Base-by-base conservation (phyloP, 2,113 vertebrate genomes). In the Hyaena hyaena region DNA sequence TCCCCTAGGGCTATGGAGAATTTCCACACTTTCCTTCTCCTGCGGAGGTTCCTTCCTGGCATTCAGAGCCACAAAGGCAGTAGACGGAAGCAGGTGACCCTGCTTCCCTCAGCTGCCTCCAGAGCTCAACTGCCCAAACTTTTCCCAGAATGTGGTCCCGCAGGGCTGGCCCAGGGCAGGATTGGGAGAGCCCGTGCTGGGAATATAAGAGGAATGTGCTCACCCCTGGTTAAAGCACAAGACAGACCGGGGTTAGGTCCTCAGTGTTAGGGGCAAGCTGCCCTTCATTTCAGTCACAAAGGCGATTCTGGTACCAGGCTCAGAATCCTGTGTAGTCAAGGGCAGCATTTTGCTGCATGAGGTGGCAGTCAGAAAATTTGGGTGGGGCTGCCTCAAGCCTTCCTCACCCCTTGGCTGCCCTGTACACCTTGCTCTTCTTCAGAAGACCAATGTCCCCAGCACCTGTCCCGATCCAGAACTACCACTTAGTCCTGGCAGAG, bases 41-140 rank as follows among this genome's bases (percentile, higher is more conserved):
- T 45, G 21, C 48, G 53, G 89, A 82, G 86, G 65, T 82, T 97
- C 86, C 95, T 98, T 97, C 79, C 93, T 94, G 96, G 53, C 55
- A 83, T 91, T 96, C 68, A 92, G 81, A 81, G 53, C 50, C 93
- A 43, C 82, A 76, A 33, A 92, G 35, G 65, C 88, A 61, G 91
- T 45, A 2, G 69, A 50, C 21, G 31, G 96, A 96, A 93, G 89
- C 96, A 97, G 89, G 86, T 89, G 89, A 77, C 81, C n/a, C n/a
- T n/a, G n/a, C n/a, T n/a, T n/a, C 31, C 23, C 77, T 63, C 50
- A 16, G 81, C 76, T 76, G 74, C 50, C n/a, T 19, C 23, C 24
- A 68, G 79, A 83, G 63, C 55, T 39, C 24, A n/a, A 53, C 90
- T 76, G 61, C 65, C 58, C 76, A 26, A 28, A 53, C 74, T 84